A percentile compares a stretch with the other conserved stretches of the same genome.
Conservation (phyloP, 1,140 invertebrate genomes). For the Charaxes varanes region DNA sequence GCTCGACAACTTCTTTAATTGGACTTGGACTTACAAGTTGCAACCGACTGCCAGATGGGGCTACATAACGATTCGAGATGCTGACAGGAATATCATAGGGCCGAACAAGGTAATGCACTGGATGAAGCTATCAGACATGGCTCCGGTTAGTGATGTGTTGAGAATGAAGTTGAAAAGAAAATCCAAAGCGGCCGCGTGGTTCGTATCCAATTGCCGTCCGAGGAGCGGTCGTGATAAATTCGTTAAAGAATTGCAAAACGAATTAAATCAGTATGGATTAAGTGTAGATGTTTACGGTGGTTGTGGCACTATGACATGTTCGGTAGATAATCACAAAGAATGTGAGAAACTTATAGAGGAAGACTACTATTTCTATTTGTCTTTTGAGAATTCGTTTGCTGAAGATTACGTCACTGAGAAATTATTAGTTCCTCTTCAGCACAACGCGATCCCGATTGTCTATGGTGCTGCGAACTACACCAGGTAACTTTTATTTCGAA, state of each 20-base stretch:
- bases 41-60: conserved; percentile 72
- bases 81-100: conserved; percentile 37
- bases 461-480: conserved; percentile 68
- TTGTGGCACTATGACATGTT: conserved; percentile 70
- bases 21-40: conserved; percentile 78
- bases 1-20: conserved; percentile 69
- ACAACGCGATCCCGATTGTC: conserved; percentile 72
- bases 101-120: conserved; percentile 38
- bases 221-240: conserved; percentile 73
- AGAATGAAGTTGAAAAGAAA: conserved; percentile 48
- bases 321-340: conserved; percentile 20
- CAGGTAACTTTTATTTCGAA: conserved; percentile 27
- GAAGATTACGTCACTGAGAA: conserved; percentile 81
- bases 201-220: conserved; percentile 78
- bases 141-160: conserved; percentile 30
- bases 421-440: conserved; percentile 67
- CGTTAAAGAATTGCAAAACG: conserved; percentile 72
- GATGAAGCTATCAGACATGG: conserved; percentile 43
- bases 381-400: conserved; percentile 80
- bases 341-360: conserved; percentile 61
- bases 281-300: conserved; percentile 80
- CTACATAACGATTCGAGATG: conserved; percentile 51
- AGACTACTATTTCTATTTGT: conserved; percentile 80
- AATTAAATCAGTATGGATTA: conserved; percentile 54
- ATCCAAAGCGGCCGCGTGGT: conserved; percentile 75